Evolutionary conservation across 1,140 invertebrate species (phyloP), one percentile per base, ranked within the genome.

Genomic region (Zophobas morio): DNA sequence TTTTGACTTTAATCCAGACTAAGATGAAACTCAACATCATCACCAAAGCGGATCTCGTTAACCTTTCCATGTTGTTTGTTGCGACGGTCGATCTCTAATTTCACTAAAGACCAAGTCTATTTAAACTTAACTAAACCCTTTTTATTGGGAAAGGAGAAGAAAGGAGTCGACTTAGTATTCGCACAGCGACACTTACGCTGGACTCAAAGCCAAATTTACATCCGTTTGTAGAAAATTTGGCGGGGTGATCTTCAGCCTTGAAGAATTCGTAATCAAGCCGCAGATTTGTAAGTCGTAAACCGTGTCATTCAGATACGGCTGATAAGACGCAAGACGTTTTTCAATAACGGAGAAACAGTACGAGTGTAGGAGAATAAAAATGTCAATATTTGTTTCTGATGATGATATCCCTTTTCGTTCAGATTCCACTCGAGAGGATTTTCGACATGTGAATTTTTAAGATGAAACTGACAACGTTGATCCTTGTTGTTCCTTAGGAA

Each of bases 81-180:
- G 37, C 39, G 8, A 42, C 8, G 60, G 36, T 66, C 37, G 60
- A 66, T 42, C 37, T 66, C 60, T 66, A 66, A 66, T 66, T 66
- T 66, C 60, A 66, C 60, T 66, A 66, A 66, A 66, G 60, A 66
- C 60, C 39, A 40, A 40, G 37, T 46, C 39, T 66, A 66, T 66
- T 66, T 66, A 66, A 66, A 66, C 60, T 66, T 66, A 54, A 66
- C 60, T 66, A 66, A 46, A 66, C 39, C 60, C 60, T 66, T 66
- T 66, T 66, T 66, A 66, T 66, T 66, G 60, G 39, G 20, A 40
- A 39, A 66, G 20, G 57, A 63, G 49, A 51, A 46, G 42, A 51
- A 51, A 36, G 60, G 35, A 60, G 34, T 33, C 34, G 8, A 39
- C 35, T 63, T 63, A 63, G 57, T 66, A 66, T 66, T 66, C 60